Conservation (phyloP, 2,797 vertebrate species). For the Acanthis flammea region DNA sequence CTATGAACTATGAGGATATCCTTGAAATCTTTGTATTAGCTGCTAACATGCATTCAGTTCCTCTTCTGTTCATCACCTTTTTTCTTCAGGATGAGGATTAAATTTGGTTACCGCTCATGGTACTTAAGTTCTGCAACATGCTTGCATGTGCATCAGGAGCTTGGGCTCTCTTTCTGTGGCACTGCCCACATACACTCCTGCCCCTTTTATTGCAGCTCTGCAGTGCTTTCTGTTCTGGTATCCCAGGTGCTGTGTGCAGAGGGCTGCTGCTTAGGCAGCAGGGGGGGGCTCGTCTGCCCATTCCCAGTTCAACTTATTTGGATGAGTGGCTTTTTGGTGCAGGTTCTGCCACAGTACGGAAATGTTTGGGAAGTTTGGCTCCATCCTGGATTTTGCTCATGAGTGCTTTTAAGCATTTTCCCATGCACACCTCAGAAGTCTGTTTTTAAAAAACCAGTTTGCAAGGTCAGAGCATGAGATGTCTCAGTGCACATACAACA, state of each 20-base stretch:
- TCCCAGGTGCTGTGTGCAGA: rapidly evolving
- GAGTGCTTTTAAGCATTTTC: background rate
- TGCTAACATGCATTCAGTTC: background rate
- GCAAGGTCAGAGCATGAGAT: background rate
- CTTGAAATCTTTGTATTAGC: background rate
- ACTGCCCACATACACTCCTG: rapidly evolving
- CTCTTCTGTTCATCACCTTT: background rate
- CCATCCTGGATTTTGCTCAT: background rate
- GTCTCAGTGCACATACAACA: background rate
- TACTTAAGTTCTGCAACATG: background rate
- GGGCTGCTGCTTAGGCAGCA: background rate
- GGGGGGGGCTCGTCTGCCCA: rapidly evolving
- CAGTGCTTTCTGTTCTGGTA: background rate
- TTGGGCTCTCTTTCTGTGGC: background rate
- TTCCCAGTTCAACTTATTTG: background rate
- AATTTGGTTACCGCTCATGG: background rate
- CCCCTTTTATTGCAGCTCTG: background rate
- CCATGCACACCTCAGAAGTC: background rate
- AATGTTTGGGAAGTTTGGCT: background rate
- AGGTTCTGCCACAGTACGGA: rapidly evolving
- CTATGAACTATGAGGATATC: background rate
- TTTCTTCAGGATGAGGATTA: background rate
- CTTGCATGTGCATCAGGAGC: background rate
- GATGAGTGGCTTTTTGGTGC: background rate
- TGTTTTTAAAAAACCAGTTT: background rate